Evolutionary conservation across 2,888 invertebrate genomes (phyloP).

Genomic region (Epinotia nisella): DNA sequence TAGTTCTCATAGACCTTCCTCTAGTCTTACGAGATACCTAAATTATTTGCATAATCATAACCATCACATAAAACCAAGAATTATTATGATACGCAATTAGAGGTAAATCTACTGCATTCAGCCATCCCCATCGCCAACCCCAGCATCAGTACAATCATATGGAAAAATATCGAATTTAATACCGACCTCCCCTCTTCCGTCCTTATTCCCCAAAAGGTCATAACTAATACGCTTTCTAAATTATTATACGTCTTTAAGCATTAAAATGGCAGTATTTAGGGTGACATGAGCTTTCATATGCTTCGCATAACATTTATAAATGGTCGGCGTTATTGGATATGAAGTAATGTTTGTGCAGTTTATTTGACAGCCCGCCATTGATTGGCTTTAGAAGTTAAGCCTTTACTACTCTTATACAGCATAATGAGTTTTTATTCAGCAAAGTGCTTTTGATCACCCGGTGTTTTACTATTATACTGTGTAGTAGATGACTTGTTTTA

Average conservation of each 20-base stretch:
- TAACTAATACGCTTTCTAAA: not conserved
- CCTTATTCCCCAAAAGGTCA: not conserved
- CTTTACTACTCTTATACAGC: slow-evolving; percentile 11
- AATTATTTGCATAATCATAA: too few relatives aligned
- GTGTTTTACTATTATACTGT: not conserved
- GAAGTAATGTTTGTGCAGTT: slow-evolving; percentile 34
- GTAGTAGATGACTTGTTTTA: not conserved
- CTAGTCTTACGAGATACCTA: too few relatives aligned
- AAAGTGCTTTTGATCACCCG: not conserved
- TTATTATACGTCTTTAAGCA: slow-evolving; percentile 1
- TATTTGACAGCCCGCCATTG: slow-evolving; percentile 33
- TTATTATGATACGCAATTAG: too few relatives aligned
- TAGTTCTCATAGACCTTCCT: too few relatives aligned
- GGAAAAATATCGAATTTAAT: slow-evolving; percentile 41
- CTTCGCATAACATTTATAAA: slow-evolving; percentile 35
- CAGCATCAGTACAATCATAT: slow-evolving; percentile 32
- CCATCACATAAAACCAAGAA: too few relatives aligned
- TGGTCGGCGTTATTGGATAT: slow-evolving; percentile 32
- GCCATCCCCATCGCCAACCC: slow-evolving; percentile 19
- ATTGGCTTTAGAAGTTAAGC: slow-evolving; percentile 31
- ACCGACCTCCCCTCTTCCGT: slow-evolving; percentile 27
- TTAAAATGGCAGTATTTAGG: slow-evolving; percentile 9
- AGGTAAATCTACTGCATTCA: not conserved
- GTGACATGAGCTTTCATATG: slow-evolving; percentile 36
- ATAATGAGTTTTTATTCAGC: slow-evolving; percentile 11